Evolutionary conservation across 2,113 vertebrate genomes (phyloP).

Genomic region (Tretioscincus oriximinensis): DNA sequence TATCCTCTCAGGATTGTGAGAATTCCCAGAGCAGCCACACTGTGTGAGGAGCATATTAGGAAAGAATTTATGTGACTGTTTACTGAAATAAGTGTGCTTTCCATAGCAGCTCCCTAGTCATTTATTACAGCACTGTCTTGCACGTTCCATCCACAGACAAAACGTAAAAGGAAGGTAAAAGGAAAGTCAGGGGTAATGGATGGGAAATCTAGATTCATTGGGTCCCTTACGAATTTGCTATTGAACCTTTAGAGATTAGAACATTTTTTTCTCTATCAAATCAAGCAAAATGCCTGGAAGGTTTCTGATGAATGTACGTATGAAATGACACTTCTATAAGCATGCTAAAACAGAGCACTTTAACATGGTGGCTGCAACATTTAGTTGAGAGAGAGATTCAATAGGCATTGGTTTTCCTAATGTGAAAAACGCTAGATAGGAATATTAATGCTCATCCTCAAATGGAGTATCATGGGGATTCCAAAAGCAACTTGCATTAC

Average conservation of each 20-base stretch:
- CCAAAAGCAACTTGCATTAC: neutral
- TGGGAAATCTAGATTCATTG: slow-evolving; percentile 15
- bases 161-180: slow-evolving; percentile 14
- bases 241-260: slow-evolving; percentile 37
- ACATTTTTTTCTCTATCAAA: slow-evolving; percentile 21
- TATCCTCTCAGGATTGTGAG: neutral
- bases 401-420: neutral
- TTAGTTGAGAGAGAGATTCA: neutral
- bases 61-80: slow-evolving; percentile 28
- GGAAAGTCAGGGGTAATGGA: slow-evolving; percentile 18
- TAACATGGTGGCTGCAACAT: neutral
- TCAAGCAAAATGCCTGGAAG: slow-evolving; percentile 36
- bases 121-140: slow-evolving; percentile 4
- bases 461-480: neutral
- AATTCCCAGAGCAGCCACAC: neutral
- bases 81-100: slow-evolving; percentile 40
- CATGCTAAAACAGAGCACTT: neutral
- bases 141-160: slow-evolving; percentile 28
- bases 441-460: neutral
- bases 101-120: slow-evolving; percentile 31
- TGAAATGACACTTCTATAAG: neutral
- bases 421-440: neutral
- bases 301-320: neutral
- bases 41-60: slow-evolving; percentile 14
- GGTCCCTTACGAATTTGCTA: slow-evolving; percentile 28